Evolutionary conservation across 2,888 invertebrate genomes (phyloP).

Genomic region (Zhuqinia jingwanae): DNA sequence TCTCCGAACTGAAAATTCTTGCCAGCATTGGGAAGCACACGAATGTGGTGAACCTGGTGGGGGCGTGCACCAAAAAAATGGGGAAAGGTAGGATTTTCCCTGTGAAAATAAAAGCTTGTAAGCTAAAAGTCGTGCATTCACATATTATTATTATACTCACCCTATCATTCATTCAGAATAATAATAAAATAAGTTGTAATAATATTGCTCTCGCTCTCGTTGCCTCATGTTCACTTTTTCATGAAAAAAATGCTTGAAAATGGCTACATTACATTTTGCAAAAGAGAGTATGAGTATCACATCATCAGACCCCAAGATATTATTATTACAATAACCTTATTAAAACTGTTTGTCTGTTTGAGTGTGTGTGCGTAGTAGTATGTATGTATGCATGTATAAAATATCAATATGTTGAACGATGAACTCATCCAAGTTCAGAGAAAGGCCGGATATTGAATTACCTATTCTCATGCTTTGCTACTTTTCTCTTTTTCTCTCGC

Average conservation of each 20-base stretch:
- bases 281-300: no score
- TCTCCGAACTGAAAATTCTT: conserved; percentile 74
- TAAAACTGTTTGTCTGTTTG: no score
- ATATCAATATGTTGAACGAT: no score
- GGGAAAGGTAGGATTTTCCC: conserved; percentile 56
- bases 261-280: no score
- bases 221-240: not conserved
- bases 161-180: no score
- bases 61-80: conserved; percentile 73
- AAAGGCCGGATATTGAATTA: conserved; percentile 67
- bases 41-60: conserved; percentile 73
- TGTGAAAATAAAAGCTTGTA: not conserved
- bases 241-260: not conserved
- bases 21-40: conserved; percentile 72
- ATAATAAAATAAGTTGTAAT: not conserved
- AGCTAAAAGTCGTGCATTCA: not conserved
- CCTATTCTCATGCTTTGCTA: conserved; percentile 18
- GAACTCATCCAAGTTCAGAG: not conserved
- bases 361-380: no score
- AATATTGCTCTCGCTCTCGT: not conserved
- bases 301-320: no score
- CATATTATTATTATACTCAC: no score
- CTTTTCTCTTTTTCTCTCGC: not conserved
- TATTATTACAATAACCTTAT: not conserved
- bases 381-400: no score